Evolutionary conservation across 2,113 vertebrate genomes (phyloP), one percentile per base, ranked within the genome.

Genomic region (Archocentrus centrarchus): DNA sequence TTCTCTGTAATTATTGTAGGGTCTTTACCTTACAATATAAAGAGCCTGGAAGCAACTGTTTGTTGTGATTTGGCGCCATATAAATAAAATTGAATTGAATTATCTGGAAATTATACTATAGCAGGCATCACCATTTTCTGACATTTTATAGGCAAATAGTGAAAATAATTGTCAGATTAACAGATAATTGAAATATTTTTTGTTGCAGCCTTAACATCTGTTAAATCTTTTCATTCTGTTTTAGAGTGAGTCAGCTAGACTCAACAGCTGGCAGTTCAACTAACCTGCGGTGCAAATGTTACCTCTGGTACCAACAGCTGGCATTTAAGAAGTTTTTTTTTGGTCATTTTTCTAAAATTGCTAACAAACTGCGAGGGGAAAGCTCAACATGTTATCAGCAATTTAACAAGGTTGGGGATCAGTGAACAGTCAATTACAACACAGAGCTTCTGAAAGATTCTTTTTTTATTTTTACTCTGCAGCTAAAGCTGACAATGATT

Each of bases 401-500:
- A 30, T 73, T 30, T 50, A 35, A 55, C 68, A 73, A 35, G 47
- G 47, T 9, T 32, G 39, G 58, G 37, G 27, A 77, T 59, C 17
- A 79, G 73, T 32, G 5, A 78, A 78, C 3, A 7, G 17, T 70
- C 24, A 6, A 58, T 47, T 10, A 15, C 47, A 73, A 58, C 75
- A 80, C 75, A 61, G 68, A 32, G 47, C 47, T 53, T 79, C 9
- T 15, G 55, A 75, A 50, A 10, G 20, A 11, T 75, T 32, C 41
- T 41, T 15, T 62, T 63, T 81, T 11, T 47, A 66, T 37, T 39
- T 39, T 39, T 39, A 37, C 20, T 35, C 55, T 59, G 79, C 63
- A 62, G 73, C 70, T 85, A 5, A 15, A 11, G 30, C 63, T 85
- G 55, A 15, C 39, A n/a, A 85, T 84, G 79, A 59, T 41, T 81